Evolutionary conservation across 1,140 invertebrate genomes (phyloP).

Genomic region (Drosophila lowei): DNA sequence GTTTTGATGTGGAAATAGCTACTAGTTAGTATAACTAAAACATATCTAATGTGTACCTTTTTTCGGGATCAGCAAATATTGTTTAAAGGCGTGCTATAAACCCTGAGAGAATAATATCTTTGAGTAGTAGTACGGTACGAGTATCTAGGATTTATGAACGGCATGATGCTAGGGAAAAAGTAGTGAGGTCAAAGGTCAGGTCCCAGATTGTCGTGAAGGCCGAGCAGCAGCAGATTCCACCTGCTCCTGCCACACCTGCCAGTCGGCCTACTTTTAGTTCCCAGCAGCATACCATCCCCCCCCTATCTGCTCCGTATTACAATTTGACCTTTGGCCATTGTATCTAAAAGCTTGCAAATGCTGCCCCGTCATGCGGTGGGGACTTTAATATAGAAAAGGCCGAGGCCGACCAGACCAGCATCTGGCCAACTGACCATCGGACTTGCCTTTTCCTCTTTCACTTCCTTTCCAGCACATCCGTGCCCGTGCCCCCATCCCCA

Average conservation of each 20-base stretch:
- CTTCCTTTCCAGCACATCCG: neutral
- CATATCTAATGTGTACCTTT: too few relatives aligned
- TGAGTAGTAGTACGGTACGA: too few relatives aligned
- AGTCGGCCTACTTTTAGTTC: slow-evolving; percentile 47
- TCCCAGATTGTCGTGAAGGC: slow-evolving; percentile 45
- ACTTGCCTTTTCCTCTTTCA: slow-evolving; percentile 1
- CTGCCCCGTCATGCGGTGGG: slow-evolving; percentile 42
- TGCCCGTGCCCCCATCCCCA: slow-evolving; percentile 22
- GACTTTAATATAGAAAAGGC: slow-evolving; percentile 50
- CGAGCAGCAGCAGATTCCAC: slow-evolving; percentile 25
- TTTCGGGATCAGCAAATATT: too few relatives aligned
- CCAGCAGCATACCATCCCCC: slow-evolving; percentile 16
- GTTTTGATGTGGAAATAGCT: too few relatives aligned
- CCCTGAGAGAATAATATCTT: too few relatives aligned
- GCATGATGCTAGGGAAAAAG: slow-evolving; percentile 6
- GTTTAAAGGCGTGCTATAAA: too few relatives aligned
- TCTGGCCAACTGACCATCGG: slow-evolving; percentile 39
- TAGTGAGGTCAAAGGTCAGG: slow-evolving; percentile 49
- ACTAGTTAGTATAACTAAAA: too few relatives aligned
- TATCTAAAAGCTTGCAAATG: slow-evolving; percentile 56
- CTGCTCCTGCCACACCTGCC: slow-evolving; percentile 30
- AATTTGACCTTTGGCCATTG: slow-evolving; percentile 56
- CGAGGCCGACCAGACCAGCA: slow-evolving; percentile 40
- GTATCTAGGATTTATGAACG: neutral
- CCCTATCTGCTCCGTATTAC: slow-evolving; percentile 35